Conservation (phyloP, 2,797 vertebrate species). For the Tragopan temminckii region DNA sequence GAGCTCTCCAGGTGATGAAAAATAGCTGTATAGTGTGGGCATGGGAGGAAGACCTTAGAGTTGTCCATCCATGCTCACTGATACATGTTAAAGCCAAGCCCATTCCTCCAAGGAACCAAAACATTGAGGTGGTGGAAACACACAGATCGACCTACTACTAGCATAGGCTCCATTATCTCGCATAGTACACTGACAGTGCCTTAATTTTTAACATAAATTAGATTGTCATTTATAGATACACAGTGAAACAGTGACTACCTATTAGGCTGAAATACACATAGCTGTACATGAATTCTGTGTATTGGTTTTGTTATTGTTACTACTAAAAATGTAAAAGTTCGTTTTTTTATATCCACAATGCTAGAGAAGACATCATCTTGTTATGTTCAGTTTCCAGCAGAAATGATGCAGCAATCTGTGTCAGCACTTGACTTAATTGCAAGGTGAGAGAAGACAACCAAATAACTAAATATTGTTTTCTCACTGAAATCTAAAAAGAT, state of each 20-base stretch:
- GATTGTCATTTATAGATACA: neutral
- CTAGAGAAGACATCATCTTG: neutral
- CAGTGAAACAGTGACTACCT: neutral
- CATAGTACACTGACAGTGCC: accelerated
- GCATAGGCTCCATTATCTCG: neutral
- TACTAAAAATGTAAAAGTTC: conserved; percentile 29
- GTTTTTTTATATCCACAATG: neutral
- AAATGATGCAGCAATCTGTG: neutral
- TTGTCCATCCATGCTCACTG: neutral
- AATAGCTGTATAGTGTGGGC: neutral
- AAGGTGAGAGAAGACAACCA: conserved; percentile 40
- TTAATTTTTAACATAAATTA: neutral
- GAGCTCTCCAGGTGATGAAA: neutral
- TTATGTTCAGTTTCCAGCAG: neutral
- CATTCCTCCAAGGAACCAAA: neutral
- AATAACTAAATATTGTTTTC: conserved; percentile 61
- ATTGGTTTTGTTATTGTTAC: neutral
- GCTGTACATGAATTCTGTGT: neutral
- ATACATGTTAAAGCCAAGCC: neutral
- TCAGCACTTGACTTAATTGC: conserved; percentile 64
- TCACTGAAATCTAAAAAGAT: conserved; percentile 59
- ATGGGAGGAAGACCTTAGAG: neutral
- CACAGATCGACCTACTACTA: neutral
- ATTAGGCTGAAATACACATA: neutral
- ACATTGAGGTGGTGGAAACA: neutral